Evolutionary conservation across 2,797 vertebrate genomes (phyloP).

Genomic region (Peromyscus eremicus): DNA sequence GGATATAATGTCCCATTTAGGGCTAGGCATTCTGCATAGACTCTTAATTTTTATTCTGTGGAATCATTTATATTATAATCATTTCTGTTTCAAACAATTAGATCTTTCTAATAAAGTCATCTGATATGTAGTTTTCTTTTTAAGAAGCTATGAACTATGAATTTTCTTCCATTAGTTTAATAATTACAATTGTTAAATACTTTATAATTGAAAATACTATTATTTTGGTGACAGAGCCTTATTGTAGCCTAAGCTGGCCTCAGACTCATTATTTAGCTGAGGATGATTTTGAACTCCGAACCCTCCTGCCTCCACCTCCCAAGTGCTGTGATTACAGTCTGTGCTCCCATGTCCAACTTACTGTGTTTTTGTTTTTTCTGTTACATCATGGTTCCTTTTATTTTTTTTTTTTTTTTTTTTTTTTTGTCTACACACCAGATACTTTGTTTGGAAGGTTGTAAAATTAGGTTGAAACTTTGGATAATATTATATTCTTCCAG

Average conservation of each 20-base stretch:
- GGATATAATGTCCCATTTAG: neutral
- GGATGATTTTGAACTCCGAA: neutral
- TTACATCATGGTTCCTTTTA: conserved; percentile 17
- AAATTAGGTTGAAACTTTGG: conserved; percentile 23
- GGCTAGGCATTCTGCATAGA: neutral
- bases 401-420: conserved; percentile 73
- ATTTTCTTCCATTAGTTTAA: conserved; percentile 61
- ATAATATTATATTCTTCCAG: neutral
- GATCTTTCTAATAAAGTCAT: conserved; percentile 54
- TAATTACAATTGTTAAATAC: neutral
- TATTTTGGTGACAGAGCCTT: neutral
- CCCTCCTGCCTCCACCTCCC: neutral
- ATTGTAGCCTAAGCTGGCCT: neutral
- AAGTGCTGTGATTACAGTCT: neutral
- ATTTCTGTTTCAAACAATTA: conserved; percentile 55
- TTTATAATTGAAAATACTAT: conserved; percentile 37
- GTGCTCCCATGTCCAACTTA: neutral
- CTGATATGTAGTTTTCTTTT: conserved; percentile 58
- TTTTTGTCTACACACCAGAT: conserved; percentile 22
- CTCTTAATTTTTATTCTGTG: conserved; percentile 28
- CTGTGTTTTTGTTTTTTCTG: neutral
- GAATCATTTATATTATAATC: conserved; percentile 54
- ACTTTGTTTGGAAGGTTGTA: conserved; percentile 40
- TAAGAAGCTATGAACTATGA: conserved; percentile 39
- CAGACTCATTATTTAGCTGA: neutral